Evolutionary conservation across 1,140 invertebrate genomes (phyloP).

Genomic region (Zaprionus kolodkinae): DNA sequence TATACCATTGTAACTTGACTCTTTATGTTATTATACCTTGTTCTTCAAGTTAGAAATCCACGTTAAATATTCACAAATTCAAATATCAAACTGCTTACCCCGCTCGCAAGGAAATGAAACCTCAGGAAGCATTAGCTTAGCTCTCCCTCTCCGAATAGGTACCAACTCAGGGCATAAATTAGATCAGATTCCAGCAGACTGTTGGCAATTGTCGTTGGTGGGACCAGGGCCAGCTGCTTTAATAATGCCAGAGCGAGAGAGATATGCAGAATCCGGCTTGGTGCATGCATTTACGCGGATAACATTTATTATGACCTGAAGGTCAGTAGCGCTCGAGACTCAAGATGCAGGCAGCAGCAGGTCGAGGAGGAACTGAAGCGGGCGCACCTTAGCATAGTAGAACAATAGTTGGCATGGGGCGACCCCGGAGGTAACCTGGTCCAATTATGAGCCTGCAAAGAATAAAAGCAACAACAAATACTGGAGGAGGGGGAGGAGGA

Average conservation of each 20-base stretch:
- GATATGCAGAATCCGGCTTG: conserved; percentile 34
- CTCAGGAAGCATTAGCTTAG: too few species aligned
- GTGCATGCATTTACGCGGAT: conserved; percentile 57
- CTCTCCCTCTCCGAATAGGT: too few species aligned
- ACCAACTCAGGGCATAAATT: conserved; percentile 78
- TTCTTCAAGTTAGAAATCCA: not conserved
- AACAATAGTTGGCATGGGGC: conserved; percentile 14
- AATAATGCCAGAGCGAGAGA: conserved; percentile 43
- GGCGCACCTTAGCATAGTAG: conserved; percentile 14
- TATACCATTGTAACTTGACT: too few species aligned
- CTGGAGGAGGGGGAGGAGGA: not conserved
- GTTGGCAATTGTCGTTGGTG: conserved; percentile 40
- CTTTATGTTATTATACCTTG: not conserved
- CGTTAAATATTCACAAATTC: not conserved
- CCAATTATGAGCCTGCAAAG: conserved; percentile 3
- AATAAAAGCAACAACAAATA: conserved; percentile 28
- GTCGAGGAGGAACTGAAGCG: not conserved
- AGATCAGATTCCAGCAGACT: conserved; percentile 49
- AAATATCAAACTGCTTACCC: not conserved
- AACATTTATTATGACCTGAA: conserved; percentile 64
- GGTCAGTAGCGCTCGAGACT: conserved; percentile 69
- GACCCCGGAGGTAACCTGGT: conserved; percentile 16
- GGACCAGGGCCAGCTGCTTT: conserved; percentile 55
- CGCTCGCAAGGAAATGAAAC: not conserved
- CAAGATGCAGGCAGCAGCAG: conserved; percentile 56